Evolutionary conservation across 1,140 invertebrate genomes (phyloP).

Genomic region (Cecropterus lyciades): DNA sequence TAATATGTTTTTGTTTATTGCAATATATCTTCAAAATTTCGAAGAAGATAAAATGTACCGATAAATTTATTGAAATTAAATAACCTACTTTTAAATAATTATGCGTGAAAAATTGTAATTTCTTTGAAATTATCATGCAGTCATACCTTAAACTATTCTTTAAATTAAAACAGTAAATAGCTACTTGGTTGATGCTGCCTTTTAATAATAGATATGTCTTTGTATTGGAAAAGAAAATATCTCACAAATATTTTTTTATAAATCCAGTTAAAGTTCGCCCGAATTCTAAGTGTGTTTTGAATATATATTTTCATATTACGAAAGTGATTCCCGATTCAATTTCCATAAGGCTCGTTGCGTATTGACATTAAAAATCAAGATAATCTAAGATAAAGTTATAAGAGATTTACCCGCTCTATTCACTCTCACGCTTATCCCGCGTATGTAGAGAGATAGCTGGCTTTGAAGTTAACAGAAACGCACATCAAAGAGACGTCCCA

Average conservation of each 20-base stretch:
- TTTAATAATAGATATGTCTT: slow-evolving; percentile 44
- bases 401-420: slow-evolving; percentile 45
- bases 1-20: too few species aligned
- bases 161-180: slow-evolving; percentile 52
- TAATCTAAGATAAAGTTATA: slow-evolving; percentile 59
- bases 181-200: slow-evolving; percentile 49
- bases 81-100: too few species aligned
- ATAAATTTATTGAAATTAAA: too few species aligned
- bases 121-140: too few species aligned
- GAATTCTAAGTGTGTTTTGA: too few species aligned
- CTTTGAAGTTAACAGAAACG: too few species aligned
- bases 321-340: slow-evolving; percentile 50
- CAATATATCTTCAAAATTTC: too few species aligned
- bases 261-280: background rate
- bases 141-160: too few species aligned
- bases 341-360: slow-evolving; percentile 59
- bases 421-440: too few species aligned
- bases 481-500: too few species aligned
- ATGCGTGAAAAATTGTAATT: too few species aligned
- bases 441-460: slow-evolving; percentile 60
- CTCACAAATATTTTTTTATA: slow-evolving; percentile 4
- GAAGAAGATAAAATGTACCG: too few species aligned
- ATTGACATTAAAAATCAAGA: slow-evolving; percentile 63
- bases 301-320: slow-evolving; percentile 28
- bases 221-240: slow-evolving; percentile 29